Percentiles rank a stretch among this genome's conserved stretches.
phyloP scores from a whole-genome alignment of 2,113 vertebrate species.

The Dinomys branickii region DNA sequence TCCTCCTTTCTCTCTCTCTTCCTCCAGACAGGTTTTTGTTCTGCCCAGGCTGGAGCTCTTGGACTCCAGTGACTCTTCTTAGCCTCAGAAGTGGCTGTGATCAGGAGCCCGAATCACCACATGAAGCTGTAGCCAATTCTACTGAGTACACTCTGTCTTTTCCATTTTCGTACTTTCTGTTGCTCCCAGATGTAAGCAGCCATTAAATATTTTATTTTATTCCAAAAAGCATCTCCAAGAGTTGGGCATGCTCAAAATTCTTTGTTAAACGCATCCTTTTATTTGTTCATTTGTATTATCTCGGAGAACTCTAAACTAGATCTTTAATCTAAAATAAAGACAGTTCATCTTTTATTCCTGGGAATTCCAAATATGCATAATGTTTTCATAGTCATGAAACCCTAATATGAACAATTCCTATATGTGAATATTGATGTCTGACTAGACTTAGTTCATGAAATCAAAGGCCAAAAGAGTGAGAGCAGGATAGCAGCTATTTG shows the following conservation, averaged over 20 bases:
- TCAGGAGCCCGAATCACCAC: too few species aligned
- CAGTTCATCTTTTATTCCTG: constrained; percentile 47
- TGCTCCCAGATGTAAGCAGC: constrained; percentile 80
- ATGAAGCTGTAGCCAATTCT: constrained; percentile 68
- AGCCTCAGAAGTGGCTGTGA: background rate
- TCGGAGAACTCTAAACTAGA: constrained; percentile 48
- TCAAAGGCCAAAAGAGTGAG: background rate
- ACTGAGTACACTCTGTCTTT: constrained; percentile 48
- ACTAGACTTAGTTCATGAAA: background rate
- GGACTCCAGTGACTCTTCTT: background rate
- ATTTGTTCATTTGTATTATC: too few species aligned
- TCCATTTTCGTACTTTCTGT: constrained; percentile 66
- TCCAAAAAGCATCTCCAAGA: constrained; percentile 83
- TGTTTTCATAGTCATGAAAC: background rate
- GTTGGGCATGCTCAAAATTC: constrained; percentile 66
- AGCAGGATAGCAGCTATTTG: background rate
- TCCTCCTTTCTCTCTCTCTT: too few species aligned
- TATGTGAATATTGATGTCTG: background rate
- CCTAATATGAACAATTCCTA: background rate
- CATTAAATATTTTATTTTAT: constrained; percentile 80
- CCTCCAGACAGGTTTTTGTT: background rate
- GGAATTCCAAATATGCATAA: background rate
- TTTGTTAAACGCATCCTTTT: too few species aligned
- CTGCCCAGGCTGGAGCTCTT: background rate
- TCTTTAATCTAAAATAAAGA: constrained; percentile 58